A percentile compares a stretch with the other conserved stretches of the same genome.
phyloP scores from a whole-genome alignment of 2,888 invertebrate species.

The Notodonta dromedarius region DNA sequence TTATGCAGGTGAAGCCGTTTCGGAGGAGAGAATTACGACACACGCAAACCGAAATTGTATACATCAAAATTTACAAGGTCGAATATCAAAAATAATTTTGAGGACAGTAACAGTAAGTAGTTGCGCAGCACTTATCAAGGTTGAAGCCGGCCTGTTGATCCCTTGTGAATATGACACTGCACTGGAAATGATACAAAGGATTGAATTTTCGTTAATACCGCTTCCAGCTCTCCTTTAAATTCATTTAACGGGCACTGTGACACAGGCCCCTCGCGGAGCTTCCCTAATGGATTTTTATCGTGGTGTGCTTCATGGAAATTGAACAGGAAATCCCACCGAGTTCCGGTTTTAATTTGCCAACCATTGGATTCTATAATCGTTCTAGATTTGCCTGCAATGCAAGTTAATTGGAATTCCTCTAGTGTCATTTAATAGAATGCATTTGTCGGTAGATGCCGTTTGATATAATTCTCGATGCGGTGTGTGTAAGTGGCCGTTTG shows the following conservation, averaged over 20 bases:
- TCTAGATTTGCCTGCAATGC: slow-evolving; percentile 79
- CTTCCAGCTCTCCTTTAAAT: slow-evolving; percentile 48
- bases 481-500: not conserved
- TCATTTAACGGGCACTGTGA: slow-evolving; percentile 51
- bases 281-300: slow-evolving; percentile 78
- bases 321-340: slow-evolving; percentile 73
- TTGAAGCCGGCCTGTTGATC: not conserved
- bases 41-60: too few species aligned
- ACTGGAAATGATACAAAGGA: not conserved
- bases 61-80: too few species aligned
- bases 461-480: not conserved
- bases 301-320: slow-evolving; percentile 73
- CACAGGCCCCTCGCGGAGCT: slow-evolving; percentile 59
- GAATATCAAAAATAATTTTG: too few species aligned
- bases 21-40: too few species aligned
- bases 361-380: slow-evolving; percentile 76
- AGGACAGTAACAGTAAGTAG: too few species aligned
- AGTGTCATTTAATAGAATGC: not conserved
- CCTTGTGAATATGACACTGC: not conserved
- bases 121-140: not conserved
- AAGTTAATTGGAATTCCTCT: slow-evolving; percentile 76
- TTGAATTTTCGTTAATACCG: slow-evolving; percentile 35
- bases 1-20: too few species aligned
- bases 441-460: slow-evolving; percentile 17
- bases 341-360: slow-evolving; percentile 77